phyloP scores from a whole-genome alignment of 53 echinoderm and acorn worm species.

The Temnopleurus reevesii region DNA sequence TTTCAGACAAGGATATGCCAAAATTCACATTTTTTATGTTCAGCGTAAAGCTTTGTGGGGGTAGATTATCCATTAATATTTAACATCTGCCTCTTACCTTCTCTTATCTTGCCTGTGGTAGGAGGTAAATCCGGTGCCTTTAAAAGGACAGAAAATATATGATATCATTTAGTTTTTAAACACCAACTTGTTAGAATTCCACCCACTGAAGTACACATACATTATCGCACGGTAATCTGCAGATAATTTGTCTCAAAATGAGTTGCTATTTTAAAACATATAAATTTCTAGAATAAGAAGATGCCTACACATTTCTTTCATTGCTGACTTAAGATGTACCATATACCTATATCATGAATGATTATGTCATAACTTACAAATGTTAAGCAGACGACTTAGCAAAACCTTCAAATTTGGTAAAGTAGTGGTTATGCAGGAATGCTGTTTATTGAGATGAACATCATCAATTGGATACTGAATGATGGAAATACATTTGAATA shows the following conservation, averaged over 20 bases:
- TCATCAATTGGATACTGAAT: no score
- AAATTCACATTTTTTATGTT: slow-evolving; percentile 2
- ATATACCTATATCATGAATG: no score
- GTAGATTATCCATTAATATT: background rate
- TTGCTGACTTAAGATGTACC: background rate
- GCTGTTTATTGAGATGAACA: no score
- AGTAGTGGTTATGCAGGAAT: no score
- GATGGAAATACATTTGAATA: no score
- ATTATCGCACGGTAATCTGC: background rate
- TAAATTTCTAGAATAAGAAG: background rate
- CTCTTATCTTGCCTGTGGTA: slow-evolving; percentile 88
- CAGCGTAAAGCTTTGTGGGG: background rate
- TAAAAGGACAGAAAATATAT: slow-evolving; percentile 16
- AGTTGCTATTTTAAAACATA: background rate
- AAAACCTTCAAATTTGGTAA: no score
- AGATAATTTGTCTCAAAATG: background rate
- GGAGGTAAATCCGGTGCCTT: slow-evolving; percentile 96
- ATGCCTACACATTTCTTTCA: background rate
- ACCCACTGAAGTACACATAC: background rate
- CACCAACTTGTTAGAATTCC: no score
- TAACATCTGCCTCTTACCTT: slow-evolving; percentile 69
- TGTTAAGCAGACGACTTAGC: no score
- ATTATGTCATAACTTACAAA: no score
- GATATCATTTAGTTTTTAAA: no score
- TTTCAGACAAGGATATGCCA: background rate